phyloP scores from a whole-genome alignment of 2,888 invertebrate genomes.

The Nasonia oneida region DNA sequence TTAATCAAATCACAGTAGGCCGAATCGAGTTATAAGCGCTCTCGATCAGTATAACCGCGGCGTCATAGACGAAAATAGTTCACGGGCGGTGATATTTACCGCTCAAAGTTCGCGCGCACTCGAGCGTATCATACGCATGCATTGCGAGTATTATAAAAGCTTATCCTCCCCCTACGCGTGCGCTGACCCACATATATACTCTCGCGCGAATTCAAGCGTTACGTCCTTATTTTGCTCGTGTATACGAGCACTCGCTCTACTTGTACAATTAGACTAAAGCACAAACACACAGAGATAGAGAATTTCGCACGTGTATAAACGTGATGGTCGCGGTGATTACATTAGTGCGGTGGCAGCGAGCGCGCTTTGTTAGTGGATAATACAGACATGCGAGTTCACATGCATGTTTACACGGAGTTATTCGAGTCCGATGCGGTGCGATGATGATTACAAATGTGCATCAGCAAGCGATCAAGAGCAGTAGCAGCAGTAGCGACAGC shows the following conservation, averaged over 20 bases:
- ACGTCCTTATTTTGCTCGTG: not conserved
- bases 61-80: conserved; percentile 74
- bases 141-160: not conserved
- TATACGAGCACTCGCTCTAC: conserved; percentile 12
- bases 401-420: not conserved
- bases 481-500: not conserved
- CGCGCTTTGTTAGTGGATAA: not conserved
- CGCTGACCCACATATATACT: conserved; percentile 60
- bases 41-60: not conserved
- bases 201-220: not conserved
- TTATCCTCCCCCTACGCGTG: not conserved
- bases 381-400: not conserved
- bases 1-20: conserved; percentile 68
- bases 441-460: not conserved
- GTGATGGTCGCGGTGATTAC: conserved; percentile 2
- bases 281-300: not conserved
- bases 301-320: not conserved
- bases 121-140: not conserved
- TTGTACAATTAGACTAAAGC: not conserved
- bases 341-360: not conserved
- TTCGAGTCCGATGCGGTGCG: not conserved
- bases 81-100: conserved; percentile 65
- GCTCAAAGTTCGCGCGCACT: conserved; percentile 38
- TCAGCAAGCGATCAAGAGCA: not conserved
- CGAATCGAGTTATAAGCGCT: conserved; percentile 66